Evolutionary conservation across 2,888 invertebrate species (phyloP).

Genomic region (Teleogryllus oceanicus): DNA sequence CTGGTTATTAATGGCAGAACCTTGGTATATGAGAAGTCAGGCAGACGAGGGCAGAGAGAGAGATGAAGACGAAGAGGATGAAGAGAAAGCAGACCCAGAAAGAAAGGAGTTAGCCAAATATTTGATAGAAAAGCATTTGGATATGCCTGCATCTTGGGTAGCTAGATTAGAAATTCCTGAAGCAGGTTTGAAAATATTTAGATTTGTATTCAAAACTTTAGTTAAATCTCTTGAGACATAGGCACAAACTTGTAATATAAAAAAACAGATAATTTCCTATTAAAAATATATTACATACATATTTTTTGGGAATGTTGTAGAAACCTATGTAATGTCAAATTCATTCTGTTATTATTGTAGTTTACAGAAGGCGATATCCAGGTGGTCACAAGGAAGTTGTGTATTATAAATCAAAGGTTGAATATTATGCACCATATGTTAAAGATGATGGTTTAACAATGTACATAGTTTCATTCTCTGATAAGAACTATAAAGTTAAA

Average conservation of each 20-base stretch:
- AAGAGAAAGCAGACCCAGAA: background rate
- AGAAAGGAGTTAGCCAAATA: conserved; percentile 25
- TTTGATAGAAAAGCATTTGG: conserved; percentile 64
- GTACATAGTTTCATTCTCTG: conserved; percentile 58
- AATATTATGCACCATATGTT: conserved; percentile 74
- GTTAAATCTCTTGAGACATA: too few species aligned
- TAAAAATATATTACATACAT: background rate
- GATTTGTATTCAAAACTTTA: too few species aligned
- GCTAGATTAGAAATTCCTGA: conserved; percentile 60
- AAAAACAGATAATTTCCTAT: conserved; percentile 3
- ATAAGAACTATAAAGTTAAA: conserved; percentile 56
- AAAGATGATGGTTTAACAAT: conserved; percentile 68
- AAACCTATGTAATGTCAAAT: background rate
- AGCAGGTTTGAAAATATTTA: conserved; percentile 47
- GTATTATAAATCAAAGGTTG: conserved; percentile 71
- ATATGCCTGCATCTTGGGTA: conserved; percentile 74
- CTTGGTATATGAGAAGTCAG: conserved; percentile 47
- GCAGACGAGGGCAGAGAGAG: conserved; percentile 12
- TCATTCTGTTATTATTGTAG: conserved; percentile 44
- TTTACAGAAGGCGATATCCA: conserved; percentile 69
- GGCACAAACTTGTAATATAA: background rate
- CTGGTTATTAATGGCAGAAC: conserved; percentile 69
- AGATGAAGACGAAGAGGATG: conserved; percentile 31
- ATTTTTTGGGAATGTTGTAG: background rate
- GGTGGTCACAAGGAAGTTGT: conserved; percentile 58